phyloP scores from a whole-genome alignment of 2,113 vertebrate genomes.

The Toxotes jaculatrix region DNA sequence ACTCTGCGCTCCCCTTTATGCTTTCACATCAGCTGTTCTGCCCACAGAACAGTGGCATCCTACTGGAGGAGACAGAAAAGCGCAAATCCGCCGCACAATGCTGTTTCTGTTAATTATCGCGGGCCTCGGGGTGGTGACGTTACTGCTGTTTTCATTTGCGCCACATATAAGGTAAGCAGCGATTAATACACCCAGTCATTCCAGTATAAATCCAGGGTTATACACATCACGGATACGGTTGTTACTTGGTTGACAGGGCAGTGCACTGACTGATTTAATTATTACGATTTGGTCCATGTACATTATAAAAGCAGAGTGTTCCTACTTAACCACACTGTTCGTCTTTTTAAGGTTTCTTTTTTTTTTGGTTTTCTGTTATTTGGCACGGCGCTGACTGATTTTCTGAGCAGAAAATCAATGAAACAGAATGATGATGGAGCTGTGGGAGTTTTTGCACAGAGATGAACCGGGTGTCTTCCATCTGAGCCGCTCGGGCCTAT shows the following conservation, averaged over 20 bases:
- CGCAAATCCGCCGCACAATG: conserved; percentile 53
- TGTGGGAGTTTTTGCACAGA: conserved; percentile 42
- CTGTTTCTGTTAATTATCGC: conserved; percentile 78
- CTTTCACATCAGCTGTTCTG: conserved; percentile 77
- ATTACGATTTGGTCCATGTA: background rate
- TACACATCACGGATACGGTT: conserved; percentile 5
- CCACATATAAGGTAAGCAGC: conserved; percentile 88
- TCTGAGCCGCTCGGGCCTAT: conserved; percentile 64
- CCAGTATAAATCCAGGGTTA: background rate
- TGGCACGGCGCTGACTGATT: conserved; percentile 4
- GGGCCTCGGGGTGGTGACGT: conserved; percentile 76
- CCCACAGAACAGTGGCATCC: conserved; percentile 51
- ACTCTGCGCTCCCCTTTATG: conserved; percentile 10
- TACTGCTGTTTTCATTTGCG: conserved; percentile 83
- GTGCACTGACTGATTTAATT: conserved; percentile 25
- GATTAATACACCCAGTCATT: rapidly evolving
- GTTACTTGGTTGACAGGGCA: conserved; percentile 43
- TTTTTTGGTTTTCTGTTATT: background rate
- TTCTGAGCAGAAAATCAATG: conserved; percentile 42
- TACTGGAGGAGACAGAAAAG: conserved; percentile 27
- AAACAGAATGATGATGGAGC: conserved; percentile 33
- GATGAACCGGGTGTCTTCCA: conserved; percentile 51
- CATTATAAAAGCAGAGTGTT: background rate
- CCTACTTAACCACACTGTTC: background rate
- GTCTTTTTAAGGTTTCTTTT: background rate